Conservation (phyloP, 1,140 invertebrate genomes). For the Elysia chlorotica region DNA sequence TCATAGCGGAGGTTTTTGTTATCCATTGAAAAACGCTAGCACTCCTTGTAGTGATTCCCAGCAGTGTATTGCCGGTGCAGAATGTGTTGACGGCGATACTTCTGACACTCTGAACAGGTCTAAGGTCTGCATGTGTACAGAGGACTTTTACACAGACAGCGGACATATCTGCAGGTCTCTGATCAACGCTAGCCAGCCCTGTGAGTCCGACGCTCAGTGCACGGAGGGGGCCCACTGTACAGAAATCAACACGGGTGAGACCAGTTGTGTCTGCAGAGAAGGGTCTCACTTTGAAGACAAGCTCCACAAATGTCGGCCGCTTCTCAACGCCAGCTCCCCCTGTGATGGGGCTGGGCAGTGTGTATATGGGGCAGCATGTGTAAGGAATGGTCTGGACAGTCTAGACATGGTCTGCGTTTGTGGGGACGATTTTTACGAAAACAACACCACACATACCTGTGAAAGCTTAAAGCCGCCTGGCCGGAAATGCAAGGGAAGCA, state of each 20-base stretch:
- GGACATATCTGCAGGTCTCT: background rate
- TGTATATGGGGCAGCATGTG: conserved; percentile 10
- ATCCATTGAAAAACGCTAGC: conserved; percentile 12
- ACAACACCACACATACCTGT: background rate
- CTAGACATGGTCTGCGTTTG: background rate
- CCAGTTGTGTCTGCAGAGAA: conserved; percentile 6
- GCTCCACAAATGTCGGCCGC: background rate
- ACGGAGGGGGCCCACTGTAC: background rate
- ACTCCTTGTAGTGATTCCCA: conserved; percentile 15
- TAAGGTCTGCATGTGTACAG: conserved; percentile 13
- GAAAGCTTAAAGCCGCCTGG: background rate
- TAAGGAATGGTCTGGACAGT: background rate
- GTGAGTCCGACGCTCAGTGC: background rate
- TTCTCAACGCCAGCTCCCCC: conserved; percentile 13
- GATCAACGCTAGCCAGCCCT: background rate
- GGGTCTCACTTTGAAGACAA: conserved; percentile 11
- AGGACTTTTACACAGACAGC: conserved; percentile 13
- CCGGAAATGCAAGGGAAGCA: background rate
- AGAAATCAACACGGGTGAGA: background rate
- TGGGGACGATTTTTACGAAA: background rate
- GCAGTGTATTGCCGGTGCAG: conserved; percentile 24
- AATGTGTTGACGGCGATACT: conserved; percentile 14
- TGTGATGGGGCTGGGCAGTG: conserved; percentile 11
- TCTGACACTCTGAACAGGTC: no score
- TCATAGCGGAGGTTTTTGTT: conserved; percentile 3